Evolutionary conservation across 2,113 vertebrate genomes (phyloP), one percentile per base, ranked within the genome.

Genomic region (Pachycephala philippinensis): DNA sequence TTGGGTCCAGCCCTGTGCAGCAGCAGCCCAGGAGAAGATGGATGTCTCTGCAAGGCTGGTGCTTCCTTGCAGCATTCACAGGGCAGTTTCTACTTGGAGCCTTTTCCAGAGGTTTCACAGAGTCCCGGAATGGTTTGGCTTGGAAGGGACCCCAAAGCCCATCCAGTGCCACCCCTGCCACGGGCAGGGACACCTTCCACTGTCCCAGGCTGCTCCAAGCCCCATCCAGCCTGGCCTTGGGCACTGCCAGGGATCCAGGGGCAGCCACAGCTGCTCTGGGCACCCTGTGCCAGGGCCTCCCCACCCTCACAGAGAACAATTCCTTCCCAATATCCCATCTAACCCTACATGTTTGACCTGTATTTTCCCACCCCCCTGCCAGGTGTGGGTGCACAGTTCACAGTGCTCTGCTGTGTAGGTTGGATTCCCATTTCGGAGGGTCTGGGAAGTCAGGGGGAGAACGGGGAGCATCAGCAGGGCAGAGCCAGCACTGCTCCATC

Each of bases 401-500:
- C 42, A 6, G 2, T 70, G 45, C 22, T 40, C 59, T 45, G 54
- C 52, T 70, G 35, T 78, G 27, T 52, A n/a, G 26, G 26, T 15
- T 78, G 68, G 35, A 22, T 33, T 83, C 33, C 68, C 42, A 45
- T 13, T 50, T 8, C 28, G 47, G 23, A 70, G 47, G n/a, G 23
- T 7, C 15, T 57, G 49, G 31, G 75, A 60, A 33, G 6, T 52
- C 37, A 13, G 11, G 10, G 24, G 31, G 24, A 44, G 52, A 59
- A 17, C 0, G 0, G 71, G 35, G 54, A 47, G 30, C 1, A 0
- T n/a, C 44, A 64, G 31, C 20, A 27, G 49, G 13, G 80, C 54
- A 74, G 39, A 80, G n/a, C 33, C 35, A 24, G 54, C 35, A 22
- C 11, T 2, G 3, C 18, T 37, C 12, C 17, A 31, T 21, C 44